Evolutionary conservation across 2,113 vertebrate species (phyloP), one percentile per base, ranked within the genome.

Genomic region (Amblyopsis rosae): DNA sequence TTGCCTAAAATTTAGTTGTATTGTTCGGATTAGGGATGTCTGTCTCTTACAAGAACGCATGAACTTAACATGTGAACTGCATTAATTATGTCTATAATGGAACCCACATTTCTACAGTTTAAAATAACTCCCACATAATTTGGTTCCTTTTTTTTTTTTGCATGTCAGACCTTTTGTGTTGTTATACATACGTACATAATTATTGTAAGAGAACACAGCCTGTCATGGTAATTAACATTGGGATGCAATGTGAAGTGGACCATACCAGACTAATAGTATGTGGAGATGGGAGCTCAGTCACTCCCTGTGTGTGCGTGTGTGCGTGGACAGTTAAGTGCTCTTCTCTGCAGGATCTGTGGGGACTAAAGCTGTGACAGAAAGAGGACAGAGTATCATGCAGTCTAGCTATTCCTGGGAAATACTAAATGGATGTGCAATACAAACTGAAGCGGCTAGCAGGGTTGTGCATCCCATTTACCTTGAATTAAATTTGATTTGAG

Each of bases 321-420:
- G n/a, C 9, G 53, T 16, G 53, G 2, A 26, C 26, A 26, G 26
- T 26, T 56, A 15, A 13, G 51, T 53, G 12, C 12, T 53, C 12
- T 13, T 7, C n/a, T 67, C 48, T 35, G 47, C 26, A 46, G 69
- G 57, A 57, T 80, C 33, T 61, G 32, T 48, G n/a, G 61, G 62
- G 51, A 74, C 1, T 64, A 59, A 62, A 58, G 59, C 65, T 68
- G 50, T 79, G 73, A 66, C 56, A 60, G 68, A 70, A 64, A 55
- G 55, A 67, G 59, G 64, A 70, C 41, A 35, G 71, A 75, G 26
- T 26, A 59, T 56, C 65, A 19, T 76, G 54, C 67, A 72, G 58
- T 70, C 46, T 51, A 64, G n/a, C 62, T 75, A 57, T 67, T 64
- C 45, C 0, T 33, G 17, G 26, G 50, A 50, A 70, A 49, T 55